These are phyloP conservation scores for Ophthalmolycus amberensis DNA, from an alignment of 2,113 vertebrate species.

Conservation along the genomic window DNA sequence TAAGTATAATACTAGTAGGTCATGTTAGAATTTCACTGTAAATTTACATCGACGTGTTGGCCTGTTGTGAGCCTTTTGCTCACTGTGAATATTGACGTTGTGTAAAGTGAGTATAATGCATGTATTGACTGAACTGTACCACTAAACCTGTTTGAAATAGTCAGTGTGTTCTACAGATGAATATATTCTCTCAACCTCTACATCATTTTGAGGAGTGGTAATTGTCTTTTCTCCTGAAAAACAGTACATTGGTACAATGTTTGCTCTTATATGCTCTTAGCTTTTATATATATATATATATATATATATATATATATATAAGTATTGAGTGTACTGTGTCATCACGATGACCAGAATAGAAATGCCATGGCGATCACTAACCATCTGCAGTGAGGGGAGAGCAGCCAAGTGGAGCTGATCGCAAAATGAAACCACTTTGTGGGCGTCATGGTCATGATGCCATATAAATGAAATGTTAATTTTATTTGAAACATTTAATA, in stretches of 20 bases:
- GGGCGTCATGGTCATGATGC: background rate
- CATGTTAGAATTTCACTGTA: background rate
- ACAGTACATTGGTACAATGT: background rate
- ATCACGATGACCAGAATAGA: background rate
- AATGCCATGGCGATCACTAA: background rate
- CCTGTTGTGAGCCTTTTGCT: too few species aligned
- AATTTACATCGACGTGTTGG: too few species aligned
- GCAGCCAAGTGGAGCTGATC: conserved; percentile 4
- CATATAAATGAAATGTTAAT: conserved; percentile 6
- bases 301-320: background rate
- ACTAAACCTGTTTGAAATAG: background rate
- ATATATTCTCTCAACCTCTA: background rate
- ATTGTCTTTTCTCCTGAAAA: background rate
- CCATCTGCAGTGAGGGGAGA: background rate
- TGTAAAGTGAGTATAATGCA: background rate
- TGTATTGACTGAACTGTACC: background rate
- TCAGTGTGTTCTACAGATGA: background rate
- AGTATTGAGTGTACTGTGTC: background rate
- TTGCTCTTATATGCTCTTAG: background rate
- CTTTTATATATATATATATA: background rate
- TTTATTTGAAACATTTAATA: conserved; percentile 1
- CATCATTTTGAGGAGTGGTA: background rate
- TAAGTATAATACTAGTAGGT: background rate
- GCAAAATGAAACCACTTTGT: conserved; percentile 4
- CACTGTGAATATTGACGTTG: background rate